phyloP scores from a whole-genome alignment of 2,797 vertebrate species.

The Characodon lateralis region DNA sequence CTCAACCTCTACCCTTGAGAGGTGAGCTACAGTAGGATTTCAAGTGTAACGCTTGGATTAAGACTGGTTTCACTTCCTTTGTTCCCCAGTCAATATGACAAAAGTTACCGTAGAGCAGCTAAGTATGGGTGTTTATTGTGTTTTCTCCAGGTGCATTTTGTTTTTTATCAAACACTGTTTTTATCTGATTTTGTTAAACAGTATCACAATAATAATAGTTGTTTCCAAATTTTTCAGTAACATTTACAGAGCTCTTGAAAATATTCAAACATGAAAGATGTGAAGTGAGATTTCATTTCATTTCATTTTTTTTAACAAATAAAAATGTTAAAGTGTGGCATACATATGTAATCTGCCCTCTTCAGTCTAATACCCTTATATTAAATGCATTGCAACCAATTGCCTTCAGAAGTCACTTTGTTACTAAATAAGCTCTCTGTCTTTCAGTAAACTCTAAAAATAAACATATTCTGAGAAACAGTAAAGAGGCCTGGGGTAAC shows the following conservation, averaged over 20 bases:
- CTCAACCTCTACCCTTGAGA: conserved; percentile 75
- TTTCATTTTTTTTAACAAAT: too few relatives aligned
- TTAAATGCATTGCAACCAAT: too few relatives aligned
- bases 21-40: conserved; percentile 74
- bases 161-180: neutral
- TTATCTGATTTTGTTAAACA: conserved; percentile 3
- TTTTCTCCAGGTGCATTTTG: neutral
- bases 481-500: too few relatives aligned
- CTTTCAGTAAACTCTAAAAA: too few relatives aligned
- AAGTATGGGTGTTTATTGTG: neutral
- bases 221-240: neutral
- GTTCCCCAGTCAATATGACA: conserved; percentile 59
- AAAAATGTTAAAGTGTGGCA: too few relatives aligned
- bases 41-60: conserved; percentile 75
- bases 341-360: too few relatives aligned
- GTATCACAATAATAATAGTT: neutral
- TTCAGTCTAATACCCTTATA: too few relatives aligned
- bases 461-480: too few relatives aligned
- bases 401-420: too few relatives aligned
- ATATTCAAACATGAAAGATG: neutral
- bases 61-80: conserved; percentile 72
- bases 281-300: too few relatives aligned
- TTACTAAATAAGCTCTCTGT: too few relatives aligned
- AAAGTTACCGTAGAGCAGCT: conserved; percentile 57
- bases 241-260: neutral